Base-by-base conservation (phyloP, 2,888 invertebrate species). In the Erebia epiphron region DNA sequence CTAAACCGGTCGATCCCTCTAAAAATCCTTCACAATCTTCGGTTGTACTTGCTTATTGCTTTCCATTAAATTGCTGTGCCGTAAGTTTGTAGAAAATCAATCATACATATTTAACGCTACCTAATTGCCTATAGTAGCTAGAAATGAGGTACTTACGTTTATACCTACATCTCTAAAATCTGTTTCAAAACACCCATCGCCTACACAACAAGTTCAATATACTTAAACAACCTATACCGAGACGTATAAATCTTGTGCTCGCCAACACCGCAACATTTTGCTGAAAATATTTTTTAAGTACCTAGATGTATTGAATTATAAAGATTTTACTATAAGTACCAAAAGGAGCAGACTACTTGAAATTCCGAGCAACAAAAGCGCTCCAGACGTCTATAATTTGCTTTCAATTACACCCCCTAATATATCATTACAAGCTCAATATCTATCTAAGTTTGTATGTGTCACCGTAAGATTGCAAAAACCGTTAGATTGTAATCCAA, bases 371-470 rank as follows among this genome's bases (percentile, higher is more conserved):
- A 67, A 54, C 50, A 43, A 57, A 50, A n/a, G 41, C 21, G 41
- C 64, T 18, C 46, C 69, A 76, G 75, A 75, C 76, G 77, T 67
- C 70, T 72, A 74, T 82, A 80, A 82, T 82, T 80, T 80, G 76
- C 77, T 62, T 76, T 68, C 71, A 70, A 66, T 75, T 73, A 76
- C 75, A 81, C 81, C 80, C 79, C 79, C 75, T 46, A 43, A 61
- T 43, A 61, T 61, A 61, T 62, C 13, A 21, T 18, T 49, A 7
- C 18, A 52, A 18, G 13, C 18, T 49, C 62, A 21, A 62, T 26
- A 26, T 26, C 26, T 62, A 11, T 62, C 14, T 21, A 13, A 56
- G n/a, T 52, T 26, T 18, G 8, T 18, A 49, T n/a, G n/a, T n/a
- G n/a, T n/a, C n/a, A n/a, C n/a, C n/a, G n/a, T n/a, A n/a, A n/a